Evolutionary conservation across 2,888 invertebrate species (phyloP), one percentile per base, ranked within the genome.

Genomic region (Ligdia adustata): DNA sequence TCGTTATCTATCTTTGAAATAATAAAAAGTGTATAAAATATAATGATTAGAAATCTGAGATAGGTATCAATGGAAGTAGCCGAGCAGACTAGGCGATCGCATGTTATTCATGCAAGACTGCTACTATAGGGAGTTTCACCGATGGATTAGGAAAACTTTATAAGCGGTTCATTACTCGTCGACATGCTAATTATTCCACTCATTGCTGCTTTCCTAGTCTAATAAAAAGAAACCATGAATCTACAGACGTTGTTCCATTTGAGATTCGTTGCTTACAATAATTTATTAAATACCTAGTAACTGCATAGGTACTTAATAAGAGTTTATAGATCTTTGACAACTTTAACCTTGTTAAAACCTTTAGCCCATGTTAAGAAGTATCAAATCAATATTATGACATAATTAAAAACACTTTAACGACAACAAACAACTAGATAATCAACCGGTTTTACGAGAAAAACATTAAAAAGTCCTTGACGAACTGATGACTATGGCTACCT

Each of bases 41-140:
- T 33, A 27, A 46, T 49, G 34, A 49, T 43, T 51, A 43, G 41
- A 51, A 49, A 52, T 33, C 34, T 18, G 47, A 40, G 56, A 58
- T 62, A 24, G 42, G 31, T 46, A 52, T 55, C 48, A 46, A 51
- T 48, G 15, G 24, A 49, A 38, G 55, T 60, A 62, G 60, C 64
- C 51, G 55, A 62, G 60, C 59, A 60, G 58, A n/a, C n/a, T n/a
- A n/a, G n/a, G 52, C 46, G 57, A 70, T 70, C 60, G 66, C 67
- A 71, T 61, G 64, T 60, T 16, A 64, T 72, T 77, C 68, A 76
- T 76, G 77, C 77, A 69, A 63, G 60, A 58, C 53, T 57, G 60
- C 32, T 52, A 42, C 20, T 51, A 24, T 28, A 40, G 49, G 54
- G 52, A 66, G 55, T 79, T 79, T 79, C 75, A 66, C 73, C 62